Conservation (phyloP, 2,888 invertebrate species). For the Sphinx pinastri region DNA sequence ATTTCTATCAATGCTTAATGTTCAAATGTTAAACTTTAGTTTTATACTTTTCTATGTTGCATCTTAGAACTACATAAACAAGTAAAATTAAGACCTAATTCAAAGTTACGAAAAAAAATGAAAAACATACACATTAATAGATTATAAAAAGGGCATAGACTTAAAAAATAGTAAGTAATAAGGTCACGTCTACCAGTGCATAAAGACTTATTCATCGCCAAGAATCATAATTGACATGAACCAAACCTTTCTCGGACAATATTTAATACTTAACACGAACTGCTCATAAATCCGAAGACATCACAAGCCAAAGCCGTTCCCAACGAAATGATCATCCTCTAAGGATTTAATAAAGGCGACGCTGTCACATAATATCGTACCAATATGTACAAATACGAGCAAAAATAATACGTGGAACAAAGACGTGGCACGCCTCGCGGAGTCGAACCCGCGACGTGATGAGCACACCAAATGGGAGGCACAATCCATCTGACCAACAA, state of each 20-base stretch:
- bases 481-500: constrained; percentile 47
- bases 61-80: too few species aligned
- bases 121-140: too few species aligned
- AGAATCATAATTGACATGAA: not conserved
- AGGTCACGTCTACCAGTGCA: not conserved
- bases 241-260: constrained; percentile 17
- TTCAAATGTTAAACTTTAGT: too few species aligned
- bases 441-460: constrained; percentile 72
- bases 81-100: too few species aligned
- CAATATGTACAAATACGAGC: constrained; percentile 74
- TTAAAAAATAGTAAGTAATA: too few species aligned
- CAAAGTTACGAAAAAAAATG: too few species aligned
- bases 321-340: constrained; percentile 51
- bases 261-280: constrained; percentile 37
- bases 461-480: constrained; percentile 58
- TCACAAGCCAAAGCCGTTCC: constrained; percentile 31
- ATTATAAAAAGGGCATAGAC: too few species aligned
- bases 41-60: too few species aligned
- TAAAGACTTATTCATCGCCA: not conserved
- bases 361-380: constrained; percentile 65
- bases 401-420: constrained; percentile 71
- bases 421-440: constrained; percentile 62
- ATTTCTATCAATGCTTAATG: too few species aligned
- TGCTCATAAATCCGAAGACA: constrained; percentile 14
- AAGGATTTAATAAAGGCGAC: constrained; percentile 64